These are phyloP conservation scores for Aythya baeri DNA, from an alignment of 2,113 vertebrate genomes.

Conservation along the genomic window DNA sequence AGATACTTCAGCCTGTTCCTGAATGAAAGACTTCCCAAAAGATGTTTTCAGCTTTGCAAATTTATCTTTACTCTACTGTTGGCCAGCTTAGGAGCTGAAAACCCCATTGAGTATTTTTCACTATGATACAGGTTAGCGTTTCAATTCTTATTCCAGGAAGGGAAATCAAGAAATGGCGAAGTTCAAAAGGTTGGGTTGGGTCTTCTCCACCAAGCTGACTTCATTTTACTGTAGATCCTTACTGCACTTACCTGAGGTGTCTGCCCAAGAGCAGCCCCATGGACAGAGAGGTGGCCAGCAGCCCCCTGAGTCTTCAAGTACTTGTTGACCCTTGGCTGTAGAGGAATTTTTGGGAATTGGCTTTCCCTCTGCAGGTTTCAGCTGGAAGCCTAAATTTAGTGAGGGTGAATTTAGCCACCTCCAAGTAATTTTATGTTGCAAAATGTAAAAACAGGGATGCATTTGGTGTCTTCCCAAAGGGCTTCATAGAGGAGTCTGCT, in stretches of 20 bases:
- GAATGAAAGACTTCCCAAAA: neutral
- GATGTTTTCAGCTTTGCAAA: neutral
- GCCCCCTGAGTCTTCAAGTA: neutral
- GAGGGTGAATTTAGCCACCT: neutral
- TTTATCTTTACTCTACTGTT: neutral
- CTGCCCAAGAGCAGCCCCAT: rapidly evolving
- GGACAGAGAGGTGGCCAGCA: neutral
- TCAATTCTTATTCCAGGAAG: neutral
- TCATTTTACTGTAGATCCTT: neutral
- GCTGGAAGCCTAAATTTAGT: neutral
- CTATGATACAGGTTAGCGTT: neutral
- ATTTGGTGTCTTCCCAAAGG: neutral
- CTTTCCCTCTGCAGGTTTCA: neutral
- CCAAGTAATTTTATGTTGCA: neutral
- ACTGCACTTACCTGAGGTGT: neutral
- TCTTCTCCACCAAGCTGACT: neutral
- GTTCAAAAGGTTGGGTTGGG: neutral
- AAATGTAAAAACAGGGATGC: neutral
- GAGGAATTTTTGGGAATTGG: neutral
- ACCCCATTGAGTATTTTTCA: rapidly evolving
- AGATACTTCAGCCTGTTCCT: neutral
- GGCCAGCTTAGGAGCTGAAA: neutral
- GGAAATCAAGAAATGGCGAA: neutral
- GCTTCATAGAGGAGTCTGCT: neutral
- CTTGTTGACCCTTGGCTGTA: neutral